Base-by-base conservation (phyloP, 2,113 vertebrate species). In the Perccottus glenii region DNA sequence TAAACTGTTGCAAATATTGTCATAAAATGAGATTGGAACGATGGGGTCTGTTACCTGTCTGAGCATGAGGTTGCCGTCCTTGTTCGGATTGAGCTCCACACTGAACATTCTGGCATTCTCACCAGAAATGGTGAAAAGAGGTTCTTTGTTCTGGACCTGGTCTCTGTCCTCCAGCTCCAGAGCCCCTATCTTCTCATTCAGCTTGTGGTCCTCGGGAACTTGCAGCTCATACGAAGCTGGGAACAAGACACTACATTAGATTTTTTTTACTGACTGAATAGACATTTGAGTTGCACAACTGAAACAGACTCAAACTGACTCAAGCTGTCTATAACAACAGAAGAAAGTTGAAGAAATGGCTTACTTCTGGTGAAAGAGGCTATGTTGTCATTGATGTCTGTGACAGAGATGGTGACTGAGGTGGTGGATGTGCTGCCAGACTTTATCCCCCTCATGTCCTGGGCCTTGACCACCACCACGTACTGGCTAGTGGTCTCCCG, bases 361-460 rank as follows among this genome's bases (percentile, higher is more conserved):
- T 92, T 86, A 97, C 98, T 0, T 77, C 80, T 69, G 45, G 88
- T 92, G 84, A 99, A 99, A 43, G 88, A 82, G 0, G 96, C 94
- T 6, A 93, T 89, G 82, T 99, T 99, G 88, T 99, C 98, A 0
- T 99, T 99, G 82, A 91, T 84, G 71, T 99, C 98, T 0, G 46
- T 79, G 75, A 99, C 74, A 4, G 66, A 91, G 83, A 99, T 92
- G 62, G 88, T 85, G 61, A 99, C 95, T 0, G 94, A 94, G 56
- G 95, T 92, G 3, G 93, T 95, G 79, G 93, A 91, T 0, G 90
- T 93, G 6, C 92, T 89, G 51, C 94, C 92, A 2, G 73, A 48
- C 0, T 11, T 27, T 7, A 75, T 74, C 1, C 93, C 94, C 1
- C 90, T 89, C 70, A 86, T 90, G 44, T 99, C 98, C 75, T 91